These are phyloP conservation scores for Monomorium pharaonis DNA, from an alignment of 1,140 invertebrate genomes.

Conservation along the genomic window DNA sequence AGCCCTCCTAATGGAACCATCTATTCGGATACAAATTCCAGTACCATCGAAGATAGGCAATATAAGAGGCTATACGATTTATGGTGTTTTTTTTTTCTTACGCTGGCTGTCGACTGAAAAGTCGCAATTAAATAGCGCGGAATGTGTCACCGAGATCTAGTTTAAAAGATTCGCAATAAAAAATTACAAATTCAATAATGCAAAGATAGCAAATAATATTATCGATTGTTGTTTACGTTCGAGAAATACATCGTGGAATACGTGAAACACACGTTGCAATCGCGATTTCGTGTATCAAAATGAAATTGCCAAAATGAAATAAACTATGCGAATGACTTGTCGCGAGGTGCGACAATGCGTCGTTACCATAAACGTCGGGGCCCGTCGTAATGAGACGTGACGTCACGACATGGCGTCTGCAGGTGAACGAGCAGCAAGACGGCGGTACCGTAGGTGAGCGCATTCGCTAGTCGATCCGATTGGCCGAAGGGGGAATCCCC, in stretches of 20 bases:
- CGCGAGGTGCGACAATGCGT: slow-evolving; percentile 47
- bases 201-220: background rate
- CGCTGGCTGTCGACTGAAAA: background rate
- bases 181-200: background rate
- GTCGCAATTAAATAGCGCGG: background rate
- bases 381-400: slow-evolving; percentile 70
- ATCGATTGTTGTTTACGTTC: background rate
- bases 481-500: slow-evolving; percentile 81
- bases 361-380: slow-evolving; percentile 58
- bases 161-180: background rate
- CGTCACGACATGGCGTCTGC: slow-evolving; percentile 80
- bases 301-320: background rate
- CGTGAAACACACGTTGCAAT: background rate
- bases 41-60: background rate
- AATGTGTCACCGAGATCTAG: background rate
- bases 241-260: background rate
- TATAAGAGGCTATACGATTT: background rate
- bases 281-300: background rate
- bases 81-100: background rate
- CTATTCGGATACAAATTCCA: background rate
- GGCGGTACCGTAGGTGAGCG: slow-evolving; percentile 72
- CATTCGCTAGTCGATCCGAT: slow-evolving; percentile 78
- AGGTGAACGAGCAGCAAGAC: slow-evolving; percentile 72
- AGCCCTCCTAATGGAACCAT: background rate
- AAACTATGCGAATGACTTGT: background rate